Evolutionary conservation across 2,888 invertebrate species (phyloP).

Genomic region (Corbicula japonica): DNA sequence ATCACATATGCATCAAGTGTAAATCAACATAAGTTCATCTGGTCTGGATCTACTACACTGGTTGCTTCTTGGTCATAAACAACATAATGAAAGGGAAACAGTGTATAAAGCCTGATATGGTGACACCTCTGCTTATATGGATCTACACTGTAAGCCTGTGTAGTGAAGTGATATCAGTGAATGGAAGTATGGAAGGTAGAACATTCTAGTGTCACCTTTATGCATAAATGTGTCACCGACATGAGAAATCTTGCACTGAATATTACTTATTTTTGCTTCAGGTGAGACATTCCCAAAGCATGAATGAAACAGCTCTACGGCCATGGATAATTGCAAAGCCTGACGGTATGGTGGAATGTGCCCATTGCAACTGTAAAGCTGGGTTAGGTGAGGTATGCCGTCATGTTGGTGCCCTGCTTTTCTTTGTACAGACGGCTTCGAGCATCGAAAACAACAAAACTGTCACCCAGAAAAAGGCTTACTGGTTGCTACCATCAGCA

Average conservation of each 20-base stretch:
- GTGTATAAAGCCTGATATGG: no score
- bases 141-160: no score
- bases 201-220: no score
- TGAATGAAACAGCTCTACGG: conserved; percentile 34
- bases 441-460: conserved; percentile 41
- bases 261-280: conserved; percentile 17
- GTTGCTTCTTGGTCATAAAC: no score
- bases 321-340: conserved; percentile 37
- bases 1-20: no score
- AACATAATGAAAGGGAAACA: no score
- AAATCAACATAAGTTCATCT: no score
- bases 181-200: no score
- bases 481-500: conserved; percentile 42
- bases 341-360: conserved; percentile 37
- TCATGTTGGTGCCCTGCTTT: conserved; percentile 60
- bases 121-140: no score
- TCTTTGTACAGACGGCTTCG: conserved; percentile 53
- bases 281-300: conserved; percentile 44
- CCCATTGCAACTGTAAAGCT: conserved; percentile 66
- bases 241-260: not conserved
- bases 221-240: no score
- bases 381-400: conserved; percentile 60
- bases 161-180: no score
- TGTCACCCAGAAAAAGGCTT: conserved; percentile 51
- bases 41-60: no score